Evolutionary conservation across 2,113 vertebrate species (phyloP).

Genomic region (Sterrhoptilus dennistouni): DNA sequence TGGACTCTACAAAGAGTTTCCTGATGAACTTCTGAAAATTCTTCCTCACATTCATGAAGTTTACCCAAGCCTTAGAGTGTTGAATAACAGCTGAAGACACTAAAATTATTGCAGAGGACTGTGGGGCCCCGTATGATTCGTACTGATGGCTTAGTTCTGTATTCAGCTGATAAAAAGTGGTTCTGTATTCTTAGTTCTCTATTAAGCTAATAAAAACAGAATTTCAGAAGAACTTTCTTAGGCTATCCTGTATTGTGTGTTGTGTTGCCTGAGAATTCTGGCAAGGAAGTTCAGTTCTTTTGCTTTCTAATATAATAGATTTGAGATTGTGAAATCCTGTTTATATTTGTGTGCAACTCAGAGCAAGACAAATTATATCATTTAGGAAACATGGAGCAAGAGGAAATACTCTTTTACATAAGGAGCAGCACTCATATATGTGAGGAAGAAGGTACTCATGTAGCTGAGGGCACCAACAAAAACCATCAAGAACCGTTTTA

Average conservation of each 20-base stretch:
- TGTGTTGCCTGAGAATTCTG: not conserved
- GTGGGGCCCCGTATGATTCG: accelerated
- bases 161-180: not conserved
- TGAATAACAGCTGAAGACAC: not conserved
- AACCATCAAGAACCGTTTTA: not conserved
- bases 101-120: not conserved
- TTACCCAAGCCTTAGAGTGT: not conserved
- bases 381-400: not conserved
- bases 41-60: not conserved
- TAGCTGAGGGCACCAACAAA: not conserved
- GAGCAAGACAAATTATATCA: not conserved
- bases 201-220: not conserved
- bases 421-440: not conserved
- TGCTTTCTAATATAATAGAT: not conserved
- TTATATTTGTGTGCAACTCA: not conserved
- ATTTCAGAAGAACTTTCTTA: not conserved
- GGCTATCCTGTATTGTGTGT: not conserved
- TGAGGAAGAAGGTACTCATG: not conserved
- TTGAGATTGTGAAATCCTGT: not conserved
- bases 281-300: not conserved
- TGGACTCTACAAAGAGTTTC: not conserved
- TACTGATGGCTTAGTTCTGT: not conserved
- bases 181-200: not conserved
- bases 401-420: not conserved
- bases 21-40: not conserved